Evolutionary conservation across 2,113 vertebrate genomes (phyloP).

Genomic region (Ginglymostoma cirratum): DNA sequence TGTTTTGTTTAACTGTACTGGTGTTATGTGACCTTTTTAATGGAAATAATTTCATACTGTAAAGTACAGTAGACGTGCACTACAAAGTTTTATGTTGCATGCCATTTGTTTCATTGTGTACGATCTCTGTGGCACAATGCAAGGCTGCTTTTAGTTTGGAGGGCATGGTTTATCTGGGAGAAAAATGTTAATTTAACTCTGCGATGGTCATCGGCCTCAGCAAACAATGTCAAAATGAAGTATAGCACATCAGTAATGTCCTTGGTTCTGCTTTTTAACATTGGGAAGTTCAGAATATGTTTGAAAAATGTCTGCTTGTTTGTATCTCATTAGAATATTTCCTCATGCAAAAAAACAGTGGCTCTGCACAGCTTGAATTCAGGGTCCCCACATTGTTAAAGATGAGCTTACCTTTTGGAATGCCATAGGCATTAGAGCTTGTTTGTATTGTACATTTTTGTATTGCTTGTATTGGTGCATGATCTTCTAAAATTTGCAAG

Average conservation of each 20-base stretch:
- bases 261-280: background rate
- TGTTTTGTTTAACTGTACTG: background rate
- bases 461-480: background rate
- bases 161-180: background rate
- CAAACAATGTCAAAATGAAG: background rate
- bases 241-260: background rate
- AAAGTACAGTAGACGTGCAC: conserved; percentile 5
- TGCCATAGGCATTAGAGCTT: background rate
- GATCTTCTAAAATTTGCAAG: background rate
- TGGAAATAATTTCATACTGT: background rate
- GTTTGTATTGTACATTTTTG: background rate
- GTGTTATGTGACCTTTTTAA: background rate
- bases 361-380: background rate
- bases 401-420: background rate
- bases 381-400: background rate
- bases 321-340: background rate
- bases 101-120: background rate
- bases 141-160: background rate
- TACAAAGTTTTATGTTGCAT: background rate
- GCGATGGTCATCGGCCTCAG: background rate
- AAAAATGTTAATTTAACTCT: no score
- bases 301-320: background rate
- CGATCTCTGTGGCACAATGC: background rate
- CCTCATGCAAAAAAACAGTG: background rate
- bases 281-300: background rate